Evolutionary conservation across 2,888 invertebrate species (phyloP).

Genomic region (Hyalella azteca): DNA sequence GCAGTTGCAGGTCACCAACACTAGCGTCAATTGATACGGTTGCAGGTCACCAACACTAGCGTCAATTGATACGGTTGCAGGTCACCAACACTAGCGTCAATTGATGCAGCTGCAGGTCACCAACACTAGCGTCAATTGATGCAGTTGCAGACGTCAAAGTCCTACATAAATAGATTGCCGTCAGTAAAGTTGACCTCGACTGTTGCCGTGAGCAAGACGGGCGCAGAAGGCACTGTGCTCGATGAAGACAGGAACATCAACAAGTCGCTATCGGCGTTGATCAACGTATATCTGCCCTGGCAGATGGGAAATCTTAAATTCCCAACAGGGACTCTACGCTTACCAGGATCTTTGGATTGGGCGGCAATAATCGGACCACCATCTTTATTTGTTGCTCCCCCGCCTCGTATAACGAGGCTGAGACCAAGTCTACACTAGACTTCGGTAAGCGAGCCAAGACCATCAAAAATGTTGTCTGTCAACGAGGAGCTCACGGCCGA

Average conservation of each 20-base stretch:
- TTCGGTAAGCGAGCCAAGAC: constrained; percentile 96
- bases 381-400: constrained; percentile 99
- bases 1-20: too few species aligned
- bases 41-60: too few species aligned
- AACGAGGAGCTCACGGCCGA: constrained; percentile 99
- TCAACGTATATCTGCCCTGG: constrained; percentile 99
- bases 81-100: too few species aligned
- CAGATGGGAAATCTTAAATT: constrained; percentile 95
- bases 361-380: constrained; percentile 95
- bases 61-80: too few species aligned
- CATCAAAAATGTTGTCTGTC: constrained; percentile 98
- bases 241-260: constrained; percentile 99
- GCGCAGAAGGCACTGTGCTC: constrained; percentile 97
- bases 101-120: too few species aligned
- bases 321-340: constrained; percentile 85
- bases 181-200: constrained; percentile 29
- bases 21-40: too few species aligned
- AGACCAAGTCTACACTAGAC: constrained; percentile 98
- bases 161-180: too few species aligned
- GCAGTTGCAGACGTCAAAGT: too few species aligned
- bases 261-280: constrained; percentile 97
- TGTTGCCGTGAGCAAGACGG: constrained; percentile 89
- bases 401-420: constrained; percentile 97
- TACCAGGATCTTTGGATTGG: constrained; percentile 81
- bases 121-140: too few species aligned